Conservation (phyloP, 1,140 invertebrate species). For the Heliconius nattereri region DNA sequence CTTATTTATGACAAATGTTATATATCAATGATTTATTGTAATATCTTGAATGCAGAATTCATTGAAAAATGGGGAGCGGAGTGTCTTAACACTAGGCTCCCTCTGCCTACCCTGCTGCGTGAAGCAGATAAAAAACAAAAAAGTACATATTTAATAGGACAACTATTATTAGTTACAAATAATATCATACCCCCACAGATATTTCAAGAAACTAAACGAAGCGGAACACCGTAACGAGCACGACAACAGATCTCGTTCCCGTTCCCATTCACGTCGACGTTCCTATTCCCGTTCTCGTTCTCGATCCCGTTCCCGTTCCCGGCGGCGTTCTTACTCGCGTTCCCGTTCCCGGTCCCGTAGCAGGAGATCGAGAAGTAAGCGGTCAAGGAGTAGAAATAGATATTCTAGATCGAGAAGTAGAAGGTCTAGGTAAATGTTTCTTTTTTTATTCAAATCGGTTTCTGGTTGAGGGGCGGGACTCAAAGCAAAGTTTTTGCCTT, state of each 20-base stretch:
- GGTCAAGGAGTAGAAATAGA: conserved; percentile 44
- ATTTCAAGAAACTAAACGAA: conserved; percentile 78
- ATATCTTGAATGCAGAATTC: too few species aligned
- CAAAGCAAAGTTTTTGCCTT: too few species aligned
- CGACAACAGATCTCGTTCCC: conserved; percentile 59
- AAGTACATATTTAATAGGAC: too few species aligned
- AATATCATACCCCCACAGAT: conserved; percentile 46
- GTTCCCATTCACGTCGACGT: conserved; percentile 47
- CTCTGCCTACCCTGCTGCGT: too few species aligned
- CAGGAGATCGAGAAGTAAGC: conserved; percentile 37
- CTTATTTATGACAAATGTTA: too few species aligned
- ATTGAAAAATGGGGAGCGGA: too few species aligned
- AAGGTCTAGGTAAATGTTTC: conserved; percentile 43
- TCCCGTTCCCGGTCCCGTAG: conserved; percentile 41
- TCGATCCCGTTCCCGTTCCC: conserved; percentile 48
- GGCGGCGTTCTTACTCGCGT: conserved; percentile 48
- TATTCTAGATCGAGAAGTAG: conserved; percentile 42
- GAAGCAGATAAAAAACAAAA: too few species aligned
- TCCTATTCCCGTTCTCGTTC: conserved; percentile 62
- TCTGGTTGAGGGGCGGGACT: not conserved
- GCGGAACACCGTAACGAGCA: conserved; percentile 62
- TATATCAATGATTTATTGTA: too few species aligned
- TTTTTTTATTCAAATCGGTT: not conserved
- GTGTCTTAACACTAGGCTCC: too few species aligned
- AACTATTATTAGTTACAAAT: too few species aligned